A percentile compares a stretch with the other conserved stretches of the same genome.
Evolutionary conservation across 2,113 vertebrate genomes (phyloP).

Genomic region (Indicator indicator): DNA sequence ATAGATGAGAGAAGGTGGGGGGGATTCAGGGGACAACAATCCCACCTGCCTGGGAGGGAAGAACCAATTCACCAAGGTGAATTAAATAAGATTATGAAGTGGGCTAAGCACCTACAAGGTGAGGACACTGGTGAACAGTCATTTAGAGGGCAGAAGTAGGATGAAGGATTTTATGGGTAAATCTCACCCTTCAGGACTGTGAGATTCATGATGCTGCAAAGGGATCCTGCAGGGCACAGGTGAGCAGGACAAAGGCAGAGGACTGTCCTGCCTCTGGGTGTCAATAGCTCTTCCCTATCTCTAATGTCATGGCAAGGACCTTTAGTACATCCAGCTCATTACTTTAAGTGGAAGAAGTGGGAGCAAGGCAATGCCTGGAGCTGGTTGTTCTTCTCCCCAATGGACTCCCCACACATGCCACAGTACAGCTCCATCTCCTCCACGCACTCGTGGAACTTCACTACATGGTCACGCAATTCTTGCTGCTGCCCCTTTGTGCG

Average conservation of each 20-base stretch:
- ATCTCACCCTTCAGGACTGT: background rate
- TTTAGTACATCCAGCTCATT: constrained; percentile 31
- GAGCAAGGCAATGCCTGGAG: constrained; percentile 97
- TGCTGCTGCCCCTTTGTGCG: constrained; percentile 86
- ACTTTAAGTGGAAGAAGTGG: constrained; percentile 97
- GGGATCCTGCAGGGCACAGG: background rate
- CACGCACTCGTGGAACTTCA: constrained; percentile 96
- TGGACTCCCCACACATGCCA: constrained; percentile 97
- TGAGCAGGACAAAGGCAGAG: background rate
- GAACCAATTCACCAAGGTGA: background rate
- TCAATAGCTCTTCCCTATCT: background rate
- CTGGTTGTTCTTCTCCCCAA: constrained; percentile 94
- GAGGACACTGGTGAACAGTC: accelerated
- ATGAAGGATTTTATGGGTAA: background rate
- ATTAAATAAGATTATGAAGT: background rate
- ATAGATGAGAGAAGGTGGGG: background rate
- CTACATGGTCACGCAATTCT: constrained; percentile 90
- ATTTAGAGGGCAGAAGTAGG: background rate
- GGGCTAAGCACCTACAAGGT: background rate
- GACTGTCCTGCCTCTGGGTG: background rate
- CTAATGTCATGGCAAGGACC: background rate
- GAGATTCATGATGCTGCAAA: background rate
- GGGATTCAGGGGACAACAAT: accelerated
- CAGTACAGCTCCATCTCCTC: constrained; percentile 99
- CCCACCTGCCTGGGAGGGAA: accelerated